Percentiles rank a stretch among this genome's conserved stretches.
These are phyloP conservation scores for Callinectes sapidus DNA, from an alignment of 2,888 invertebrate species.

Conservation along the genomic window DNA sequence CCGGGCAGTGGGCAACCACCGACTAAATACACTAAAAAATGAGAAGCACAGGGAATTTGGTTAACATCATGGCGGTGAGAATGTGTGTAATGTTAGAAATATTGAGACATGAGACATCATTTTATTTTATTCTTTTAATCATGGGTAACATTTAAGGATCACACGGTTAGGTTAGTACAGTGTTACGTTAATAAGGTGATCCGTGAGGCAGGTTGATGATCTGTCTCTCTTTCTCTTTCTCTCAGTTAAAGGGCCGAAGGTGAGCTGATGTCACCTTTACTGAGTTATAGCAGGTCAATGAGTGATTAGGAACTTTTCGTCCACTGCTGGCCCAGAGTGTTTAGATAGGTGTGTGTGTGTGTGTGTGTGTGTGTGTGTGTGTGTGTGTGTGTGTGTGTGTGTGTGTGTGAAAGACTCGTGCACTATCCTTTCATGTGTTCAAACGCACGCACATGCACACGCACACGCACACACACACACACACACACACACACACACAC, in stretches of 20 bases:
- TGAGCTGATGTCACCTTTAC: neutral
- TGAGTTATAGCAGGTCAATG: neutral
- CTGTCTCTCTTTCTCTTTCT: neutral
- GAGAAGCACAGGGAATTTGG: constrained; percentile 53
- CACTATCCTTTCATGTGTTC: neutral
- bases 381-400: constrained; percentile 15
- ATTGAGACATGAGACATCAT: neutral
- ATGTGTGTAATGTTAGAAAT: neutral
- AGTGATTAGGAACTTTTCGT: constrained; percentile 22
- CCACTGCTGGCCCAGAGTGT: constrained; percentile 61
- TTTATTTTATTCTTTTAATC: neutral
- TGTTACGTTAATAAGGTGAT: neutral
- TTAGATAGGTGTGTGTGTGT: neutral
- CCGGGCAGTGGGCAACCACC: constrained; percentile 64
- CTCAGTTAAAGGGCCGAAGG: neutral
- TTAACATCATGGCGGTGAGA: constrained; percentile 43
- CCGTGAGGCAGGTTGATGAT: no score
- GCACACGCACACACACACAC: constrained; percentile 28
- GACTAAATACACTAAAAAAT: constrained; percentile 68
- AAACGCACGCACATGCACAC: neutral
- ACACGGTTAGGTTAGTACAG: neutral
- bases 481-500: constrained; percentile 8
- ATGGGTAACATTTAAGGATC: neutral
- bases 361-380: constrained; percentile 40
- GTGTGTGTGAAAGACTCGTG: neutral